Evolutionary conservation across 2,113 vertebrate genomes (phyloP).

Genomic region (Burhinus oedicnemus): DNA sequence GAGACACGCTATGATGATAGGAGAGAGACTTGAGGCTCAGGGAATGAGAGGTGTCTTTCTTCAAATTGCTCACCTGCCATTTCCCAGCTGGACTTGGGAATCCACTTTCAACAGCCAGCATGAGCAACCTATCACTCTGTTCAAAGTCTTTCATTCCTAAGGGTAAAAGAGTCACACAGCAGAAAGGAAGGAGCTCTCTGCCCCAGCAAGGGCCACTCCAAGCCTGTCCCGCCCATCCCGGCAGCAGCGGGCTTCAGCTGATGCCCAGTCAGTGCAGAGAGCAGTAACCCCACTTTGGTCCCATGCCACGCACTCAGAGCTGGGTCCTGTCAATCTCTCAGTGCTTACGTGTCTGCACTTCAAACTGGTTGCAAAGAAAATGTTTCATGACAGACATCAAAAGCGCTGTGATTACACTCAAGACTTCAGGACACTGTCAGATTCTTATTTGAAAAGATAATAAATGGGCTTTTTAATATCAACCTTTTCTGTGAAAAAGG

Average conservation of each 20-base stretch:
- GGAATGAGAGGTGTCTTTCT: neutral
- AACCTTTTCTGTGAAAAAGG: neutral
- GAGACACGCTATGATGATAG: neutral
- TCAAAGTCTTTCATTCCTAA: neutral
- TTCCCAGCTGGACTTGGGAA: neutral
- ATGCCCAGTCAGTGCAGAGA: neutral
- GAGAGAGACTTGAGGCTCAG: neutral
- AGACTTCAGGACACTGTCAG: neutral
- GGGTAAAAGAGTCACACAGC: neutral
- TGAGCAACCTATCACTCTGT: accelerated
- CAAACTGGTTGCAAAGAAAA: neutral
- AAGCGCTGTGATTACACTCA: neutral
- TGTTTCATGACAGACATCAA: neutral
- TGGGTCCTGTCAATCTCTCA: neutral
- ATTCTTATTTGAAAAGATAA: neutral
- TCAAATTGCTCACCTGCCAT: neutral
- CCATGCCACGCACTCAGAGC: accelerated
- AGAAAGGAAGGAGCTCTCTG: neutral
- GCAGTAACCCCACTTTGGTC: neutral
- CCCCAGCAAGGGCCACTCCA: neutral
- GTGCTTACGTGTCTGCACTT: neutral
- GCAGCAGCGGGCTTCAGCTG: neutral
- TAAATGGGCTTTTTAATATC: neutral
- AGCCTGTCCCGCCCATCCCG: neutral
- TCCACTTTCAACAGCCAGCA: neutral